phyloP scores from a whole-genome alignment of 2,888 invertebrate species.

The Eupithecia vulgata region DNA sequence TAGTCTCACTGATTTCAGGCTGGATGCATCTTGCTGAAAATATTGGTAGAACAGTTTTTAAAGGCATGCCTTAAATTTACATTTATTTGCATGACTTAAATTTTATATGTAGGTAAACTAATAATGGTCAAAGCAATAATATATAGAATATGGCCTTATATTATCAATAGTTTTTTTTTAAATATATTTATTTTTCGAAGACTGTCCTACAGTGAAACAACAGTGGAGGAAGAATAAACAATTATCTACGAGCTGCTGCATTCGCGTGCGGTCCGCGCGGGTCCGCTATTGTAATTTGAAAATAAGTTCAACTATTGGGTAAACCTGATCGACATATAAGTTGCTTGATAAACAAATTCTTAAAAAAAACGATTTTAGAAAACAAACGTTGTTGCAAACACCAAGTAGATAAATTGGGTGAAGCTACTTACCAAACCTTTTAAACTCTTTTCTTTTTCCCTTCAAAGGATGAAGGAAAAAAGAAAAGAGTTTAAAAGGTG shows the following conservation, averaged over 20 bases:
- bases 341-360: background rate
- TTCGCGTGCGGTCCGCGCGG: too few species aligned
- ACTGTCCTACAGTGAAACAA: background rate
- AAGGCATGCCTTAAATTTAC: too few species aligned
- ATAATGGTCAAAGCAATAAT: background rate
- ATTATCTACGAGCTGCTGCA: too few species aligned
- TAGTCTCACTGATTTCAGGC: conserved; percentile 69
- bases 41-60: background rate
- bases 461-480: too few species aligned
- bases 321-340: background rate
- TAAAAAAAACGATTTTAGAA: too few species aligned
- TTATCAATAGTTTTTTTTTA: background rate
- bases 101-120: background rate
- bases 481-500: too few species aligned
- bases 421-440: too few species aligned
- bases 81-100: background rate
- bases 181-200: background rate
- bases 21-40: conserved; percentile 75
- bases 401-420: too few species aligned
- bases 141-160: background rate
- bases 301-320: too few species aligned
- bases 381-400: too few species aligned
- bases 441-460: too few species aligned
- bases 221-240: background rate
- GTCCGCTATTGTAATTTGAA: too few species aligned